Percentiles rank a stretch among this genome's conserved stretches.
phyloP scores from a whole-genome alignment of 2,888 invertebrate genomes.

The Molanna angustata region DNA sequence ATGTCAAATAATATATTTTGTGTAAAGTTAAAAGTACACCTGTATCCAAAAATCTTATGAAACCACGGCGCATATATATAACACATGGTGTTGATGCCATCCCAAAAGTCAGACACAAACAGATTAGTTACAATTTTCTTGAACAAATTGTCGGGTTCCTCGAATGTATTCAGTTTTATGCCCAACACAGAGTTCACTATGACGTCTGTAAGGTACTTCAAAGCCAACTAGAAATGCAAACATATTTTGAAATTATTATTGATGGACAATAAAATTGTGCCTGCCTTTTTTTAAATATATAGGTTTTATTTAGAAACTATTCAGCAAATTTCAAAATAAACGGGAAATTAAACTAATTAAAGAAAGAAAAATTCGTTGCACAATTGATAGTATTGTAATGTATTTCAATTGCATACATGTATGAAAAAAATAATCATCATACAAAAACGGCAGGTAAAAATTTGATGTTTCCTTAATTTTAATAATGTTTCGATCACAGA shows the following conservation, averaged over 20 bases:
- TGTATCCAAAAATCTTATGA: no score
- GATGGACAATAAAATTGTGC: neutral
- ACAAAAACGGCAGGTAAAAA: no score
- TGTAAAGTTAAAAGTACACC: no score
- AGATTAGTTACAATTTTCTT: slow-evolving; percentile 18
- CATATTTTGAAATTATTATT: neutral
- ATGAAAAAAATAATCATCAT: no score
- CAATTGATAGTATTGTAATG: no score
- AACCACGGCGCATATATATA: slow-evolving; percentile 15
- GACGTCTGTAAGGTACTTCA: slow-evolving; percentile 23
- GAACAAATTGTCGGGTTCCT: slow-evolving; percentile 20
- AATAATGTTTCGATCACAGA: no score
- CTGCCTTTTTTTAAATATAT: no score
- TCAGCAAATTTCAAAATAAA: neutral
- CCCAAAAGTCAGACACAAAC: slow-evolving; percentile 16
- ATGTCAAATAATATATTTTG: no score
- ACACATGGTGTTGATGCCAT: slow-evolving; percentile 4
- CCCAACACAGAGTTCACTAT: slow-evolving; percentile 24
- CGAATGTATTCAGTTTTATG: slow-evolving; percentile 22
- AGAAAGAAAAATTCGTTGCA: no score
- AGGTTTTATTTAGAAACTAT: neutral
- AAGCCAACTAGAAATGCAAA: slow-evolving; percentile 18
- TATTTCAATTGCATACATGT: no score
- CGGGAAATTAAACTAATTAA: neutral
- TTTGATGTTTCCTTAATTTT: no score